These are phyloP conservation scores for Mesodorylaimus sp. DNA, from an alignment of 2,888 invertebrate genomes.

Conservation along the genomic window DNA sequence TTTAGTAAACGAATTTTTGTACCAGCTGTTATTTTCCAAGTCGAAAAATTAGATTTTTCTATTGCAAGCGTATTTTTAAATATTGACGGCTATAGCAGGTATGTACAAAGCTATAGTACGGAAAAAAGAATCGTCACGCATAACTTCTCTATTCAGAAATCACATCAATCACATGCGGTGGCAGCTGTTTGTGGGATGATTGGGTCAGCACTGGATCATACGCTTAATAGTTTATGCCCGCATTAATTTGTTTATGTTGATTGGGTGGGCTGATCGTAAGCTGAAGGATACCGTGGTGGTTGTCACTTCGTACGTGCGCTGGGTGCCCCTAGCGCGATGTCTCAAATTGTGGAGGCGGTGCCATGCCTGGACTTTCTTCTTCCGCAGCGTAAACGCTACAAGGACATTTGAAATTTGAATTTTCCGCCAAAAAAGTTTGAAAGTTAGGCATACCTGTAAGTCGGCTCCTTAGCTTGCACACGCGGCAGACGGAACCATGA, in stretches of 20 bases:
- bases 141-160: too few relatives aligned
- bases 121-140: neutral
- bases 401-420: constrained; percentile 4
- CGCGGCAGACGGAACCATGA: constrained; percentile 28
- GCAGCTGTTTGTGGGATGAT: too few relatives aligned
- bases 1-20: neutral
- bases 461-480: constrained; percentile 16
- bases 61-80: neutral
- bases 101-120: neutral
- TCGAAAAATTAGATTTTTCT: neutral
- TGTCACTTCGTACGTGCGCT: constrained; percentile 25
- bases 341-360: neutral
- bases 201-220: too few relatives aligned
- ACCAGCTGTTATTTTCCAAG: neutral
- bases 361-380: constrained; percentile 21
- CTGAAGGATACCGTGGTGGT: constrained; percentile 29
- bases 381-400: constrained; percentile 26
- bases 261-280: constrained; percentile 25
- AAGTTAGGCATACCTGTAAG: constrained; percentile 5
- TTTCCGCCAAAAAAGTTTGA: neutral
- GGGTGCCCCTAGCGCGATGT: constrained; percentile 18
- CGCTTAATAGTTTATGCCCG: too few relatives aligned
- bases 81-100: neutral
- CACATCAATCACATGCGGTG: too few relatives aligned
- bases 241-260: neutral